phyloP scores from a whole-genome alignment of 2,113 vertebrate genomes.

The Dicrurus megarhynchus region DNA sequence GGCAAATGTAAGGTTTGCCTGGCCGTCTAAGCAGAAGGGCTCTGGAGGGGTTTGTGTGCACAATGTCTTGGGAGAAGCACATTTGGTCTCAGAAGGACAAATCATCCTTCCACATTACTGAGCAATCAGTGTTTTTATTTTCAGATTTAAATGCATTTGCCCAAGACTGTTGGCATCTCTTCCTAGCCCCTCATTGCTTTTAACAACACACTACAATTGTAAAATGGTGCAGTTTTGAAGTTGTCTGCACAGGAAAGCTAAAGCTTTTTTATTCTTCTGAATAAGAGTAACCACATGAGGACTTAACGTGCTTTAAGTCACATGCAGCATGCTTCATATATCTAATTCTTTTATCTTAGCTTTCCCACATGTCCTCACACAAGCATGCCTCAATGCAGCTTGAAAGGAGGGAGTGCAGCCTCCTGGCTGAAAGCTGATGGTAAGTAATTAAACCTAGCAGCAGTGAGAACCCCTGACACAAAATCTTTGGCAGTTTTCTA shows the following conservation, averaged over 20 bases:
- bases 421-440: constrained; percentile 18
- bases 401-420: constrained; percentile 6
- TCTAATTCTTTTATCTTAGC: constrained; percentile 57
- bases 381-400: background rate
- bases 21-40: background rate
- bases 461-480: constrained; percentile 20
- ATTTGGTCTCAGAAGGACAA: background rate
- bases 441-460: constrained; percentile 50
- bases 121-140: background rate
- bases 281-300: constrained; percentile 11
- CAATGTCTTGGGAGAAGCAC: background rate
- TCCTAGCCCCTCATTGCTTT: background rate
- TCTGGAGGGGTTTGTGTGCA: background rate
- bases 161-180: background rate
- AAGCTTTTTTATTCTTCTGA: background rate
- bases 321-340: background rate
- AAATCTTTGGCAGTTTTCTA: constrained; percentile 47
- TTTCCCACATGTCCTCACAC: background rate
- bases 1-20: background rate
- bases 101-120: background rate
- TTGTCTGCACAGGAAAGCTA: background rate
- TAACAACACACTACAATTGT: background rate
- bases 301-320: constrained; percentile 19
- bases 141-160: background rate
- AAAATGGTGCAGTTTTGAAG: constrained; percentile 15